Percentiles rank a stretch among this genome's conserved stretches.
Evolutionary conservation across 35 echinoderm and acorn worm genomes (phyloP).

Genomic region (Heliocidaris erythrogramma): DNA sequence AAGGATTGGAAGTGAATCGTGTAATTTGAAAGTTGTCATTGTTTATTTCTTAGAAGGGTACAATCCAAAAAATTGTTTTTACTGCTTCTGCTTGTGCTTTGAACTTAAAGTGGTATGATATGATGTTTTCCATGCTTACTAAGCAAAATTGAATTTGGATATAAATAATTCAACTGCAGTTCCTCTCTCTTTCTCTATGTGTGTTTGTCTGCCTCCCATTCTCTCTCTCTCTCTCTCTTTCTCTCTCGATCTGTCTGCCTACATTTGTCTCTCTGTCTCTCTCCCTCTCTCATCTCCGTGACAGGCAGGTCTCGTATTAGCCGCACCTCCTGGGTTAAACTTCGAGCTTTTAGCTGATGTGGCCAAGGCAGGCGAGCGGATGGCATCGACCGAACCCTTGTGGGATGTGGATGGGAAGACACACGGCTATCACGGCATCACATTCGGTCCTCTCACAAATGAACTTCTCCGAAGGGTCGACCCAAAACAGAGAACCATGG

Average conservation of each 20-base stretch:
- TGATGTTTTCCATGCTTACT: too few species aligned
- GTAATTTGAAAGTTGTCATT: too few species aligned
- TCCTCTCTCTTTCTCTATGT: too few species aligned
- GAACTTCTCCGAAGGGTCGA: slow-evolving; percentile 66
- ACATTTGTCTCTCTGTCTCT: neutral
- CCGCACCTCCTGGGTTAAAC: neutral
- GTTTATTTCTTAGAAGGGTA: too few species aligned
- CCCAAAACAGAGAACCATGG: slow-evolving; percentile 69
- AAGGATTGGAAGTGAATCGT: too few species aligned
- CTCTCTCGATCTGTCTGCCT: neutral
- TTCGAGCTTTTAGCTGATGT: slow-evolving; percentile 55
- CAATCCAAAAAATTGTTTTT: too few species aligned
- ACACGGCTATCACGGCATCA: slow-evolving; percentile 79
- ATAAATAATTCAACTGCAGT: too few species aligned
- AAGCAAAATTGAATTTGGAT: too few species aligned
- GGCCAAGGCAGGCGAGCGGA: slow-evolving; percentile 31
- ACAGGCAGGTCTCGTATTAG: neutral
- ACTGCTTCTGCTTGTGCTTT: too few species aligned
- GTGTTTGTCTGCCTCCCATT: neutral
- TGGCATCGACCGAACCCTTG: slow-evolving; percentile 52
- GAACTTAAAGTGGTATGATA: too few species aligned
- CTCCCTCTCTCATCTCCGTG: neutral
- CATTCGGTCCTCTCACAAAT: slow-evolving; percentile 56
- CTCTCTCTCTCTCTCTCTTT: neutral
- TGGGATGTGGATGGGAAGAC: slow-evolving; percentile 72